Evolutionary conservation across 2,888 invertebrate genomes (phyloP).

Genomic region (Agelastica alni): DNA sequence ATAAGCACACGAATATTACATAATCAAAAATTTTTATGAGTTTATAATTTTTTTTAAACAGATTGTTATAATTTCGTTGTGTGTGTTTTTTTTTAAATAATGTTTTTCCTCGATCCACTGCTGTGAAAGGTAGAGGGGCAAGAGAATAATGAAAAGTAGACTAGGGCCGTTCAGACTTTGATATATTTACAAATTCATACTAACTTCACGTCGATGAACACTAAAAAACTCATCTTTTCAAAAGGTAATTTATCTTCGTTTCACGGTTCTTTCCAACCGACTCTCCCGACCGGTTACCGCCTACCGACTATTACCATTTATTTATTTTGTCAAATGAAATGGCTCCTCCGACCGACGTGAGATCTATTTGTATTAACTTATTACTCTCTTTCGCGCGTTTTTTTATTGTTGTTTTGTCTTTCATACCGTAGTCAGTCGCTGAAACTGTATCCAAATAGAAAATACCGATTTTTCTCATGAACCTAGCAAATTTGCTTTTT

Average conservation of each 20-base stretch:
- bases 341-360: slow-evolving; percentile 14
- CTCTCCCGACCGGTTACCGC: slow-evolving; percentile 28
- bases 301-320: slow-evolving; percentile 34
- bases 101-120: too few species aligned
- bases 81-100: too few species aligned
- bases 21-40: too few species aligned
- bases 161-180: slow-evolving; percentile 56
- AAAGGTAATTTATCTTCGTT: slow-evolving; percentile 58
- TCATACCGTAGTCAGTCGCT: too few species aligned
- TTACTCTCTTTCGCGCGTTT: slow-evolving; percentile 9
- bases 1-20: too few species aligned
- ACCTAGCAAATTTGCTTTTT: too few species aligned
- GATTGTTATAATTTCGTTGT: too few species aligned
- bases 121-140: slow-evolving; percentile 9
- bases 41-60: too few species aligned
- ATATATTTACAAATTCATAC: slow-evolving; percentile 58
- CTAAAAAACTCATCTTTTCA: slow-evolving; percentile 57
- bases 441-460: too few species aligned
- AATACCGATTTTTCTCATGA: too few species aligned
- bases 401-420: too few species aligned
- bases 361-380: slow-evolving; percentile 15
- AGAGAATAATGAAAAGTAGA: slow-evolving; percentile 55
- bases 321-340: slow-evolving; percentile 27
- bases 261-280: slow-evolving; percentile 49
- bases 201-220: slow-evolving; percentile 57